phyloP scores from a whole-genome alignment of 30 jellyfish, hydroid and myxozoan genomes.

The Pseudorhiza aurosa region DNA sequence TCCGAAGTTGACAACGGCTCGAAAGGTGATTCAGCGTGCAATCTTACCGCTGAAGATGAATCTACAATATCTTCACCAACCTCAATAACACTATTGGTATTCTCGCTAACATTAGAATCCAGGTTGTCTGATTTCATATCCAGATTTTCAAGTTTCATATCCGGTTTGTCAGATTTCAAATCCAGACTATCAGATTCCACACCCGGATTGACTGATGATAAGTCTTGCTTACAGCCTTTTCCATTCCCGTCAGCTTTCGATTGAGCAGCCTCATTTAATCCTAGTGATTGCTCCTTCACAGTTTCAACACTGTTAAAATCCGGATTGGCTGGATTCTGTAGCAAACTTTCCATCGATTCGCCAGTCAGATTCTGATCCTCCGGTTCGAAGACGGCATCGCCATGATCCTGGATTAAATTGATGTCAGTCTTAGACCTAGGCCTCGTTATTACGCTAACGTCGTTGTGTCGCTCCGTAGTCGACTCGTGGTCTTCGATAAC shows the following conservation, averaged over 20 bases:
- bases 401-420: background rate
- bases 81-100: background rate
- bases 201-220: no score
- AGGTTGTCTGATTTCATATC: no score
- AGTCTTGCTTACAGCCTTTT: no score
- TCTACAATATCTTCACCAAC: background rate
- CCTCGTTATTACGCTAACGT: background rate
- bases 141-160: no score
- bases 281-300: background rate
- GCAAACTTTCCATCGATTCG: conserved; percentile 60
- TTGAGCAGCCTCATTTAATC: background rate
- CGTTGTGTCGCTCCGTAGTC: conserved; percentile 9
- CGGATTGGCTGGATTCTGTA: conserved; percentile 50
- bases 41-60: background rate
- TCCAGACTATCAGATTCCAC: no score
- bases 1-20: conserved; percentile 58
- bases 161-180: no score
- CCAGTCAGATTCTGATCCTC: conserved; percentile 13
- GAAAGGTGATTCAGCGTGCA: conserved; percentile 26
- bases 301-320: conserved; percentile 31
- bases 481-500: conserved; percentile 33
- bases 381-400: background rate
- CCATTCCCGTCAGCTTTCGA: background rate
- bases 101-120: background rate
- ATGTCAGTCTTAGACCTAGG: conserved; percentile 40